phyloP scores from a whole-genome alignment of 2,113 vertebrate genomes.

The Aldabrachelys gigantea region DNA sequence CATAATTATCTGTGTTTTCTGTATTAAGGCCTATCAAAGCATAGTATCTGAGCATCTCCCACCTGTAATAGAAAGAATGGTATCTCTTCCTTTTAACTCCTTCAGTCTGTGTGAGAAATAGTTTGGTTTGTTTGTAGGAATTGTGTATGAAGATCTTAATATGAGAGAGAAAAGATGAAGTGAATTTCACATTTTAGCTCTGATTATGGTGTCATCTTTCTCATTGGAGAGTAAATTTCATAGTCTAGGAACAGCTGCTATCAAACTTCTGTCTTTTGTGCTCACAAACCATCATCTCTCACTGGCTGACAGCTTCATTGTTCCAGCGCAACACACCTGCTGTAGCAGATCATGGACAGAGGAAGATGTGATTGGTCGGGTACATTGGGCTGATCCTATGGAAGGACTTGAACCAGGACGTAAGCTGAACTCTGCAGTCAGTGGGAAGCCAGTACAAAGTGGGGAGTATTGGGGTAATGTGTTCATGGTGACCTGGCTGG shows the following conservation, averaged over 20 bases:
- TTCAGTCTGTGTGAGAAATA: not conserved
- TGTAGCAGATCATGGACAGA: not conserved
- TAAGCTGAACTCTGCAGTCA: not conserved
- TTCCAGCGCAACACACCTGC: too few relatives aligned
- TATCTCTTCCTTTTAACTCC: not conserved
- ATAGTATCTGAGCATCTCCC: not conserved
- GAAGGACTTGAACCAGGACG: not conserved
- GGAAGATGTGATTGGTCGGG: not conserved
- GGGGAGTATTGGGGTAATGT: too few relatives aligned
- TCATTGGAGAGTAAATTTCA: not conserved
- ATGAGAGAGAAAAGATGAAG: not conserved
- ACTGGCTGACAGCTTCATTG: not conserved
- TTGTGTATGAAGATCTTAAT: not conserved
- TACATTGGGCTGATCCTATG: too few relatives aligned
- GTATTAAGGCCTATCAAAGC: not conserved
- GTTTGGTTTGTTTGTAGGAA: not conserved
- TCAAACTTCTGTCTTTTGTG: not conserved
- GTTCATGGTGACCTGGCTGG: not conserved
- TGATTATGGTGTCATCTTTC: not conserved
- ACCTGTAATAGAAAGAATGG: not conserved
- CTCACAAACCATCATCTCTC: not conserved
- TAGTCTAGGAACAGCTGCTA: not conserved
- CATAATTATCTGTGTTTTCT: not conserved
- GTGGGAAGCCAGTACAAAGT: not conserved
- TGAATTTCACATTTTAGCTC: not conserved